Evolutionary conservation across 92 coral and sea anemone species (phyloP), one percentile per base, ranked within the genome.

Genomic region (Pocillopora meandrina): DNA sequence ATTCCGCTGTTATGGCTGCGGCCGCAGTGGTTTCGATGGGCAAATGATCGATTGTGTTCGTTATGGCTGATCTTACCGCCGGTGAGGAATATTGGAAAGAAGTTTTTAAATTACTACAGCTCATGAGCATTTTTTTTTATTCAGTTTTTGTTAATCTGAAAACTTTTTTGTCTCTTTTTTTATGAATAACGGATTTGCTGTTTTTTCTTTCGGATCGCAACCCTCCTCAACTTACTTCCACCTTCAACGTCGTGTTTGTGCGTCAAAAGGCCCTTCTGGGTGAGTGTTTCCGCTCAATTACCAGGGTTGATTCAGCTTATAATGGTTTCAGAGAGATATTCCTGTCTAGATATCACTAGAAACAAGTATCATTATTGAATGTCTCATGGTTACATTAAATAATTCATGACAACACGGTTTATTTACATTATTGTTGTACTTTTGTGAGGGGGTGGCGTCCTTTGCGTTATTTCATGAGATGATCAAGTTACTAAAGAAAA

Each of bases 1-100:
- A 70, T 96, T 47, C 98, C 95, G 9, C 87, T 96, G 74, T 82
- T 96, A n/a, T 85, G 92, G 56, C 75, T 87, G 72, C 92, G 84
- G n/a, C 99, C 99, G 42, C 80, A 82, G 56, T 96, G 97, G 98
- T 96, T 94, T 76, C 93, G 99, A 2, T 90, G 95, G 91, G 77
- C 78, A 64, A 92, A 84, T 42, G 99, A 96, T 79, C 93, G 85
- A 20, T 64, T 89, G 78, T 86, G 92, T 56, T 84, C 79, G 20
- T 63, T 86, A 12, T 96, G 99, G 99, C 72, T 96, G 20, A 65
- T 78, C 16, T 61, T 96, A 19, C 99, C 99, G 10, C 91, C 95
- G 88, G 99, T 96, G 79, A 89, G 99, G 59, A 70, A 67, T 3
- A 1, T 42, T 42, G 4, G 52, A 80, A 26, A 59, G 68, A 18